Evolutionary conservation across 2,888 invertebrate genomes (phyloP), one percentile per base, ranked within the genome.

Genomic region (Scaptomyza parva): DNA sequence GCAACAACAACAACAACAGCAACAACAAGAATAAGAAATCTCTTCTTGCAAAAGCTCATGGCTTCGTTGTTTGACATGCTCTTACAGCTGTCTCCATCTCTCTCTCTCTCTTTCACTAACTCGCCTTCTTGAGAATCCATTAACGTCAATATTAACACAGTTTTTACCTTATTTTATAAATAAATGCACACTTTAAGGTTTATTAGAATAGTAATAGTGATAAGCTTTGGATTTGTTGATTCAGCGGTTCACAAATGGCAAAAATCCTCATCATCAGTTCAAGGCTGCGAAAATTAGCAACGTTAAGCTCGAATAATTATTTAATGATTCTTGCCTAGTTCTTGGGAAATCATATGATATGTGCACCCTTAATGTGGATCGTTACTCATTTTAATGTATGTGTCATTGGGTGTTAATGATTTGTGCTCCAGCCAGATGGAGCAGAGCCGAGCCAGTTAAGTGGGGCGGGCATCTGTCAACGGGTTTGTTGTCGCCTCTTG

Each of bases 401-500:
- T 35, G 8, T 14, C 14, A 33, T 12, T 18, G 40, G 52, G 50
- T 74, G 62, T 52, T 53, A 47, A 47, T 43, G 45, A 58, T 69
- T 59, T 68, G 54, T 45, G 62, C 35, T 48, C 47, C 66, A 66
- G 68, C 52, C 68, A 68, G 79, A 78, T 64, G 67, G 58, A 51
- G 60, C 66, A 26, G 26, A 26, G 22, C 76, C 62, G 66, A 11
- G 7, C 7, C 7, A 7, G 35, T 35, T 65, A 69, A 78, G 74
- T 73, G 78, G 70, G 76, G 59, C 63, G 70, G 64, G 45, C 44
- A 66, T 70, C 84, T 86, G 80, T 86, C 80, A 81, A 84, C 80
- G 84, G 78, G 80, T 86, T 86, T 80, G 64, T 77, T 77, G 81
- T 69, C 68, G 81, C 69, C 70, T 77, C 69, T 55, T 62, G 60